These are phyloP conservation scores for Semnornis frantzii DNA, from an alignment of 2,113 vertebrate species.

Conservation along the genomic window DNA sequence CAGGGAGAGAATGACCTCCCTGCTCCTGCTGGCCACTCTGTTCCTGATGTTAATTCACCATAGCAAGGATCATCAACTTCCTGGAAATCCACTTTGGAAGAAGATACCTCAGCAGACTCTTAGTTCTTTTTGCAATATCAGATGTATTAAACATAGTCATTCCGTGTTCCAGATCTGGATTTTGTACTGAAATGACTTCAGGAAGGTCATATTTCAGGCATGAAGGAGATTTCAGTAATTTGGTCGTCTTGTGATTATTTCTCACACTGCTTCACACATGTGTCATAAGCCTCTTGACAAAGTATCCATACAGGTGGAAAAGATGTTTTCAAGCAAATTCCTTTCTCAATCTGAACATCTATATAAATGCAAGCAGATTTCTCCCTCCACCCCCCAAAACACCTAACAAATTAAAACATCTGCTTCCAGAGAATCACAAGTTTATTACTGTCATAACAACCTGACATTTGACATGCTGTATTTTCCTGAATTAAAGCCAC, in stretches of 20 bases:
- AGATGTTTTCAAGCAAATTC: slow-evolving; percentile 49
- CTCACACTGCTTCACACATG: not conserved
- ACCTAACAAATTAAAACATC: slow-evolving; percentile 56
- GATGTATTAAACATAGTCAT: not conserved
- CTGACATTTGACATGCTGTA: slow-evolving; percentile 26
- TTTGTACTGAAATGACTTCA: not conserved
- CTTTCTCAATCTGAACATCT: slow-evolving; percentile 35
- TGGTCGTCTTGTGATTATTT: not conserved
- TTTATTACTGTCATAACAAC: slow-evolving; percentile 66
- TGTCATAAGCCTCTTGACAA: not conserved
- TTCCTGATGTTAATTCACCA: not conserved
- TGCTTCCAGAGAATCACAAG: slow-evolving; percentile 55
- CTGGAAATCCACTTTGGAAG: not conserved
- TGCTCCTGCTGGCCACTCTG: no score
- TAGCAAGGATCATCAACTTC: not conserved
- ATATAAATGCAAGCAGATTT: slow-evolving; percentile 58
- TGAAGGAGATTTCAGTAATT: slow-evolving; percentile 7
- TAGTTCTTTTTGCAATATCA: not conserved
- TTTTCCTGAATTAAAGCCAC: slow-evolving; percentile 36
- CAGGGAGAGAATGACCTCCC: no score
- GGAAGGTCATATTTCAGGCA: not conserved
- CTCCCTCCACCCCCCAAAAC: not conserved
- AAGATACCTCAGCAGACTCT: not conserved
- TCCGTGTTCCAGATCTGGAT: not conserved
- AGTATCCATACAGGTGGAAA: slow-evolving; percentile 42